Base-by-base conservation (phyloP, 2,113 vertebrate species). In the Ceyx melanurus region DNA sequence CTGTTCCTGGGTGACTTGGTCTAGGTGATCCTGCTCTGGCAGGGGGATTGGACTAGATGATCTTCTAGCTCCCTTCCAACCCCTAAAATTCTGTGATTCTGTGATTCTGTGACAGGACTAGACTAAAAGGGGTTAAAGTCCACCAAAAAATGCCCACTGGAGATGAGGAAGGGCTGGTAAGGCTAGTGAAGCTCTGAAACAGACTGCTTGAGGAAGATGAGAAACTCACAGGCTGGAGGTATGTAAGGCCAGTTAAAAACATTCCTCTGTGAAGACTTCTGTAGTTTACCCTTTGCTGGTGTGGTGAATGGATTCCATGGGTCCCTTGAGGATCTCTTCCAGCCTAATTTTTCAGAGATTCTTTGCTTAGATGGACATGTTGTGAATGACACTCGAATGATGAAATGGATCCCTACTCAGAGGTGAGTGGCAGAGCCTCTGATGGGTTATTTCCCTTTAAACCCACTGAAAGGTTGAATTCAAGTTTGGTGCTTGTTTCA, bases 391-490 rank as follows among this genome's bases (percentile, higher is more conserved):
- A 21, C 22, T 58, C 23, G 18, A 28, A 43, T 54, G 50, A 18
- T 19, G 22, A 25, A 68, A 67, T 0, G 0, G 46, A 35, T 58
- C 37, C 37, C 50, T 72, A 53, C 35, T 62, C 14, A 1, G 3
- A 48, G 51, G 46, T 45, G 28, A 82, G 13, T 5, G 22, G 42
- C 48, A 67, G 28, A 70, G 77, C 26, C 58, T 75, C 51, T 57
- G 35, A 40, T 57, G 15, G 1, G 7, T 22, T 5, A 2, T 65
- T 81, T 79, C 62, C 40, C 48, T 83, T 31, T 7, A 31, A 19
- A 46, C 28, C 33, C 0, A 3, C 18, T 33, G 54, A 0, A 1
- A 70, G 50, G 28, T 45, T 2, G 6, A 57, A 20, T 56, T 57
- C 62, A 51, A 82, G 42, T 16, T 46, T 45, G 33, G 26, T 54